phyloP scores from a whole-genome alignment of 1,140 invertebrate species.

The Bombus sibiricus region DNA sequence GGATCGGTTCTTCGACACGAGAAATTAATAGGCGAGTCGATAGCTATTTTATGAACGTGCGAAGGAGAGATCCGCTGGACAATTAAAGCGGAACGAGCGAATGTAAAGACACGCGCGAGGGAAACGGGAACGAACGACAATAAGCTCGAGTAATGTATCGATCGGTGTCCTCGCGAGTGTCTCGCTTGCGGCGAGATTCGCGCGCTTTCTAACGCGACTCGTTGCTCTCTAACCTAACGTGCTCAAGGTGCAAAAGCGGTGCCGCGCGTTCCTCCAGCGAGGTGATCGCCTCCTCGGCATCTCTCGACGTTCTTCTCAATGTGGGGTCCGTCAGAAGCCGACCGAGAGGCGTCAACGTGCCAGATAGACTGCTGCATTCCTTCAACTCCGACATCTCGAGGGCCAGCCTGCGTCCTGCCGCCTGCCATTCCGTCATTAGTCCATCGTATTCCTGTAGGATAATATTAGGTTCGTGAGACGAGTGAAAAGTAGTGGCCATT shows the following conservation, averaged over 20 bases:
- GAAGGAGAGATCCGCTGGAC: neutral
- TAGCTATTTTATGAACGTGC: neutral
- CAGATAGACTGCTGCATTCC: constrained; percentile 77
- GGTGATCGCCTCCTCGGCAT: constrained; percentile 76
- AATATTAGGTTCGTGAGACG: neutral
- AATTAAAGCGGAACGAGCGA: constrained; percentile 9
- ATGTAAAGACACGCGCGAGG: neutral
- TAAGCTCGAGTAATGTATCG: constrained; percentile 19
- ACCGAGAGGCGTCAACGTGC: constrained; percentile 79
- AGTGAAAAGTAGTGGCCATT: neutral
- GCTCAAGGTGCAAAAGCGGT: constrained; percentile 75
- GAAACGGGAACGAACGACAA: neutral
- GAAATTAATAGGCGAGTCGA: constrained; percentile 1
- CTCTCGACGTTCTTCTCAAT: constrained; percentile 77
- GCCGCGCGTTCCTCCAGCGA: constrained; percentile 77
- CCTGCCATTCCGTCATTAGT: constrained; percentile 81
- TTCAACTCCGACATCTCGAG: constrained; percentile 81
- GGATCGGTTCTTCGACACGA: neutral
- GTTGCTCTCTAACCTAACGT: constrained; percentile 72
- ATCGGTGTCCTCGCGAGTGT: neutral
- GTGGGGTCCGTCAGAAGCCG: constrained; percentile 78
- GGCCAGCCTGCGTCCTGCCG: constrained; percentile 78
- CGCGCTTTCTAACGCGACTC: neutral
- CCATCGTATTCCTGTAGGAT: constrained; percentile 78
- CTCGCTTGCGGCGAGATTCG: neutral